Evolutionary conservation across 2,113 vertebrate genomes (phyloP).

Genomic region (Alligator sinensis): DNA sequence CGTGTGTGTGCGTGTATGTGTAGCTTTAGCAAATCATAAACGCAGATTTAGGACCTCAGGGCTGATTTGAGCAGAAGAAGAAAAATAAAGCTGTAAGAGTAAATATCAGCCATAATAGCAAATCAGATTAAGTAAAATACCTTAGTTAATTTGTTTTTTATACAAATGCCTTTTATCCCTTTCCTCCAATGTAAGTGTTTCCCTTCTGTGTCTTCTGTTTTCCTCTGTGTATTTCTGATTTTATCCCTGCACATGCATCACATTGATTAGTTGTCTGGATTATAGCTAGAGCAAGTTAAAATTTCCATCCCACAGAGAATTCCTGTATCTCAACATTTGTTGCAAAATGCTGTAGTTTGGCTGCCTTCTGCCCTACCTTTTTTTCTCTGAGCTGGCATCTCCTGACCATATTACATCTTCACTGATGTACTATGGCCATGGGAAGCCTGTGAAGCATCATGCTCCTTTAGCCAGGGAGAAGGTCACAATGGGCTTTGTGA

Average conservation of each 20-base stretch:
- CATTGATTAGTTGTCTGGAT: not conserved
- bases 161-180: conserved; percentile 12
- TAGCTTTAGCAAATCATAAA: not conserved
- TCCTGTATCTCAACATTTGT: not conserved
- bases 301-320: not conserved
- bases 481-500: not conserved
- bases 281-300: not conserved
- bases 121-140: not conserved
- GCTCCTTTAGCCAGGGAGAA: not conserved
- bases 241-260: conserved; percentile 32
- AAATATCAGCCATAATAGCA: conserved; percentile 33
- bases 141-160: not conserved
- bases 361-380: not conserved
- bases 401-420: not conserved
- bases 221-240: not conserved
- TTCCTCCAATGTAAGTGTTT: conserved; percentile 43
- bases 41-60: not conserved
- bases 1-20: not conserved
- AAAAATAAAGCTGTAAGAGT: conserved; percentile 38
- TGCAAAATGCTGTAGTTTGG: not conserved
- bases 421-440: not conserved
- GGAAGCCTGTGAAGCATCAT: not conserved
- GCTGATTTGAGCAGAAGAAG: conserved; percentile 10
- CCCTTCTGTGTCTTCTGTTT: not conserved
- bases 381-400: not conserved